These are phyloP conservation scores for Galago senegalensis DNA, from an alignment of 2,797 vertebrate genomes.

Conservation along the genomic window DNA sequence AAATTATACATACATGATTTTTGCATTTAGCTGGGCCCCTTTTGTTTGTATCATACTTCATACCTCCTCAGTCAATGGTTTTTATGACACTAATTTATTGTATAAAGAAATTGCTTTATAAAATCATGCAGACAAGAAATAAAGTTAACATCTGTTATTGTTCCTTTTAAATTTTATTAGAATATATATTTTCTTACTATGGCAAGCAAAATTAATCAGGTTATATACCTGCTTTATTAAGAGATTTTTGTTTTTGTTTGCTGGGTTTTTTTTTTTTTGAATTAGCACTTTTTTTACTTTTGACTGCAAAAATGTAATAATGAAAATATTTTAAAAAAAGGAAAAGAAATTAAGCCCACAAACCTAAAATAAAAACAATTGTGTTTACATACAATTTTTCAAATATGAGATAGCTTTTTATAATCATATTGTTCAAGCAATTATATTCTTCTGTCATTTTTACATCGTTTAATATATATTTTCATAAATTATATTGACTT, in stretches of 20 bases:
- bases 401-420: not conserved
- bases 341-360: not conserved
- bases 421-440: not conserved
- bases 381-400: not conserved
- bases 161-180: conserved; percentile 9
- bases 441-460: not conserved
- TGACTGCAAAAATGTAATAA: not conserved
- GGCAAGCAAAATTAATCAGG: not conserved
- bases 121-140: not conserved
- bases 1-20: not conserved
- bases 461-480: not conserved
- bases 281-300: not conserved
- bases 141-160: conserved; percentile 47
- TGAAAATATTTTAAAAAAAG: not conserved
- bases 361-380: not conserved
- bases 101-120: conserved; percentile 39
- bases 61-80: not conserved
- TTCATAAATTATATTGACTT: not conserved
- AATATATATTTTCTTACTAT: not conserved
- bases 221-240: not conserved
- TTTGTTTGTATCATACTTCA: conserved; percentile 19
- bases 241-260: not conserved
- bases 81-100: conserved; percentile 49
- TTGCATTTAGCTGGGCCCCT: not conserved
- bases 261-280: not conserved